Base-by-base conservation (phyloP, 2,797 vertebrate species). In the Champsocephalus esox region DNA sequence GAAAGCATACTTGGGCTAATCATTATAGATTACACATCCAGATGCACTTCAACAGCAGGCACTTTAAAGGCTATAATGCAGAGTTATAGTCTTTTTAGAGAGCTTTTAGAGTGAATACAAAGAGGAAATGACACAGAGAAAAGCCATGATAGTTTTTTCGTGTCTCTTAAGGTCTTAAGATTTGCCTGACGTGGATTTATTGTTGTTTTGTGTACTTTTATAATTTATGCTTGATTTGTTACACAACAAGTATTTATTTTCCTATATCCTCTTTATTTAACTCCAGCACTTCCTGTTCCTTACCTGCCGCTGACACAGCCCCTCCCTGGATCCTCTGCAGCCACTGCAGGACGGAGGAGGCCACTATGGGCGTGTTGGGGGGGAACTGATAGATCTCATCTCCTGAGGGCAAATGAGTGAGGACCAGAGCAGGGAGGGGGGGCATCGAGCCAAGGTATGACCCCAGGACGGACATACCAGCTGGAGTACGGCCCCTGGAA, bases 361-460 rank as follows among this genome's bases (percentile, higher is more conserved):
- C 92, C 21, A 79, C 88, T 16, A 99, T 55, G 32, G 94, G 43
- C 28, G 88, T 85, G 44, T 91, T 93, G 52, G 95, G 69, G 5
- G 97, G 96, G 82, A 96, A 98, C 66, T 90, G 93, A 84, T 97
- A 98, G n/a, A 99, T 93, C 52, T 96, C 93, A 34, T 89, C 94
- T 14, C 86, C 86, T 0, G 89, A 81, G 3, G 91, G 93, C 80
- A 96, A 85, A 83, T 93, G 93, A 34, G 96, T 95, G 86, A 97
- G 93, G 63, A 97, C 74, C 66, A 99, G 93, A 12, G 96, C 77
- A 2, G 98, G 97, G 56, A 97, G 89, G 0, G 93, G 89, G 50
- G 97, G 97, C 4, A 92, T 16, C 1, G 79, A 80, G 12, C 95
- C 92, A 60, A 99, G 94, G 79, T 97, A 97, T 0, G 82, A 88